phyloP scores from a whole-genome alignment of 2,113 vertebrate genomes.

The Brevimyrus niger region DNA sequence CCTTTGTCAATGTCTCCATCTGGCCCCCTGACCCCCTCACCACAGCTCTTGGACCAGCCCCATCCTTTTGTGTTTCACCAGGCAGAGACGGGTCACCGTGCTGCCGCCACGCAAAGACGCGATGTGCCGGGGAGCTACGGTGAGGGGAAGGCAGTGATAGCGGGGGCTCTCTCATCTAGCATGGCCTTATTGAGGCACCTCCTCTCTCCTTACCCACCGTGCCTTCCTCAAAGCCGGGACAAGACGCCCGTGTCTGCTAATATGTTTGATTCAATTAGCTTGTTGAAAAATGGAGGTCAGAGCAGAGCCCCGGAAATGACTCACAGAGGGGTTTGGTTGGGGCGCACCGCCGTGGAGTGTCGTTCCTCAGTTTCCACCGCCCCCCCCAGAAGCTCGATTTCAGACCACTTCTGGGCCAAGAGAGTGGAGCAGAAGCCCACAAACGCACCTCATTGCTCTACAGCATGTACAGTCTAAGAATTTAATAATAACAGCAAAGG shows the following conservation, averaged over 20 bases:
- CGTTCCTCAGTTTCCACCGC: constrained; percentile 36
- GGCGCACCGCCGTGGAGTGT: constrained; percentile 40
- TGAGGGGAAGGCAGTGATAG: not conserved
- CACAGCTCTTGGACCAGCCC: constrained; percentile 34
- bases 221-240: constrained; percentile 34
- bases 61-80: constrained; percentile 47
- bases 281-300: constrained; percentile 50
- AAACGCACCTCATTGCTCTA: not conserved
- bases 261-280: constrained; percentile 57
- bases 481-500: constrained; percentile 21
- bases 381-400: not conserved
- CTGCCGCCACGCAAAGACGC: constrained; percentile 50
- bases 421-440: not conserved
- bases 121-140: constrained; percentile 51
- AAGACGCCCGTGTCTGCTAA: constrained; percentile 49
- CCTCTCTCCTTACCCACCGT: constrained; percentile 46
- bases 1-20: constrained; percentile 47
- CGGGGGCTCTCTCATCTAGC: not conserved
- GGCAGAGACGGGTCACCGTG: constrained; percentile 33
- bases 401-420: not conserved
- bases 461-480: not conserved
- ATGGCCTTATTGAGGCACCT: constrained; percentile 34
- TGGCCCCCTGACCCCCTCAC: constrained; percentile 31
- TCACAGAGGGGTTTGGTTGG: constrained; percentile 46
- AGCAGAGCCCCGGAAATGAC: constrained; percentile 50